Conservation (phyloP, 2,113 vertebrate species). For the Pao palembangensis region DNA sequence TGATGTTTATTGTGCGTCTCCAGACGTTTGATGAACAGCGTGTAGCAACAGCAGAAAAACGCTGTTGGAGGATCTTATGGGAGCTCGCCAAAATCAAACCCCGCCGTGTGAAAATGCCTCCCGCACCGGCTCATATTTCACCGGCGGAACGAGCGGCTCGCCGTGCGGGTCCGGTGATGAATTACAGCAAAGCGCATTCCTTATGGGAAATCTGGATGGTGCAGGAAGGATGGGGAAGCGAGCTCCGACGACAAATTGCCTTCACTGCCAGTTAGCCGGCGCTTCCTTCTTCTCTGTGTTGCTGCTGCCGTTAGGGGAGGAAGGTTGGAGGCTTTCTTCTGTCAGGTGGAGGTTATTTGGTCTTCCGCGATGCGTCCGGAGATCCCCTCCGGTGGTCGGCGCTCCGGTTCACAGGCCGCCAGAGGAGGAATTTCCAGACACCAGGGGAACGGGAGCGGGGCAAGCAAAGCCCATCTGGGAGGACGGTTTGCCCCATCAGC, state of each 20-base stretch:
- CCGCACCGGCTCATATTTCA: constrained; percentile 71
- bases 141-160: constrained; percentile 63
- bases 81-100: constrained; percentile 72
- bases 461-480: constrained; percentile 32
- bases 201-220: constrained; percentile 76
- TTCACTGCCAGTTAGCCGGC: constrained; percentile 69
- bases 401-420: constrained; percentile 29
- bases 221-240: constrained; percentile 49
- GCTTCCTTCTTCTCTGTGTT: constrained; percentile 61
- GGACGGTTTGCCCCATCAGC: constrained; percentile 57
- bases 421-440: constrained; percentile 21
- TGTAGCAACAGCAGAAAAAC: constrained; percentile 51
- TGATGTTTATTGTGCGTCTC: constrained; percentile 70
- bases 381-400: constrained; percentile 36
- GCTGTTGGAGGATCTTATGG: constrained; percentile 66
- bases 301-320: constrained; percentile 32
- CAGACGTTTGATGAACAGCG: constrained; percentile 68
- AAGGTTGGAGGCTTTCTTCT: constrained; percentile 45
- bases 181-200: constrained; percentile 70
- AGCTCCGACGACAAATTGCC: constrained; percentile 72
- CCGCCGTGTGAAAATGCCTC: constrained; percentile 68
- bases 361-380: constrained; percentile 57
- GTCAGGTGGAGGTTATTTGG: constrained; percentile 63
- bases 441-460: constrained; percentile 36
- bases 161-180: constrained; percentile 71